Evolutionary conservation across 1,140 invertebrate genomes (phyloP), one percentile per base, ranked within the genome.

Genomic region (Brachionus asplanchnoidis): DNA sequence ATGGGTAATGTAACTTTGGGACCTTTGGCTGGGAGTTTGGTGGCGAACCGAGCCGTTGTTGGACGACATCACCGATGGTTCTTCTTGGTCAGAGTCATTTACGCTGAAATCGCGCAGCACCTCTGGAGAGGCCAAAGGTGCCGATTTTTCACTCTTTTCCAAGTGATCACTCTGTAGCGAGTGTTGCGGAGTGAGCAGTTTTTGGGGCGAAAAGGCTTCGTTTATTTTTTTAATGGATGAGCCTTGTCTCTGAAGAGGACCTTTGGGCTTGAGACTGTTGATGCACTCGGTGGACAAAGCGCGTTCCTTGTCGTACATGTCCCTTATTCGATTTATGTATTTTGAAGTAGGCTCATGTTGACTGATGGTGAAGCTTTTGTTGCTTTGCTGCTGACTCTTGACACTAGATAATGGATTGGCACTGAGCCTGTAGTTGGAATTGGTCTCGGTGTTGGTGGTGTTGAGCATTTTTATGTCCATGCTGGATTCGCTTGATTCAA

Each of bases 381-480:
- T 77, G 20, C 14, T 20, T 6, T 14, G 68, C 11, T 42, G 36
- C 42, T 73, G 68, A 9, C 68, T 73, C 17, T 73, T 73, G 2
- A 73, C 68, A 73, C 32, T 42, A n/a, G 11, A 40, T 2, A 20
- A 32, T 17, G 14, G 40, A 20, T 73, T 73, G 9, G 36, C 40
- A 3, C n/a, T 42, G n/a, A 73, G 68, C 20, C 68, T 73, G 40
- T 73, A 73, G 17, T 73, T 73, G 32, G 68, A 42, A 73, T 73
- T 73, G 40, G 40, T 20, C 20, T 60, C 77, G 26, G 6, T 23
- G 28, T 26, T 80, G n/a, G 40, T 80, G n/a, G 40, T 80, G 44
- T 6, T 26, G 2, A 56, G 40, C 77, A 80, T 80, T 80, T 80
- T 65, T n/a, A 80, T 80, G 44, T 65, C 77, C 77, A 80, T 56